Conservation (phyloP, 2,888 invertebrate species). For the Pheosia tremula region DNA sequence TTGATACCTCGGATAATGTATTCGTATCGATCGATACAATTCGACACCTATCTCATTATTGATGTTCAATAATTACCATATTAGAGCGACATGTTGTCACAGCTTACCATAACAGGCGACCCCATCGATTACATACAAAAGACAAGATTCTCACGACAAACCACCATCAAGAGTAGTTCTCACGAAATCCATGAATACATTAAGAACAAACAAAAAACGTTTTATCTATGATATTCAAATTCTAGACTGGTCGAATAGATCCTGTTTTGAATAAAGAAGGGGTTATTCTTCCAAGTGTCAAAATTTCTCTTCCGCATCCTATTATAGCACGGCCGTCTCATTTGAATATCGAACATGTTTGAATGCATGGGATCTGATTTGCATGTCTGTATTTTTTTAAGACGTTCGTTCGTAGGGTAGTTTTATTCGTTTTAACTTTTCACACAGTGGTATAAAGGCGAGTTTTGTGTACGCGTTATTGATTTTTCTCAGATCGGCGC, state of each 20-base stretch:
- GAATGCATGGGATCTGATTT: conserved; percentile 67
- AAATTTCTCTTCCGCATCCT: conserved; percentile 80
- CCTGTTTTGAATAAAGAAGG: conserved; percentile 76
- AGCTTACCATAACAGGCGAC: conserved; percentile 77
- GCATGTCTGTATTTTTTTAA: conserved; percentile 69
- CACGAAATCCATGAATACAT: conserved; percentile 74
- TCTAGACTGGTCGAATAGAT: conserved; percentile 66
- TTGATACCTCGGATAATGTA: conserved; percentile 6
- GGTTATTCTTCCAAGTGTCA: conserved; percentile 80
- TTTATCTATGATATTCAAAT: conserved; percentile 66
- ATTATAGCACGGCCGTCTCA: conserved; percentile 61
- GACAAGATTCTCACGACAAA: conserved; percentile 52
- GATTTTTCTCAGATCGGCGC: conserved; percentile 62
- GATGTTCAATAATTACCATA: conserved; percentile 65
- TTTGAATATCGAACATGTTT: conserved; percentile 76
- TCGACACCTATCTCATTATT: conserved; percentile 48
- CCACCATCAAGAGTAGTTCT: conserved; percentile 32
- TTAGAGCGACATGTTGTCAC: conserved; percentile 75
- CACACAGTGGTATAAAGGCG: conserved; percentile 60
- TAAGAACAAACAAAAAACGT: conserved; percentile 61
- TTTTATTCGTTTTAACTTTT: conserved; percentile 59
- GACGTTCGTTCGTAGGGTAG: conserved; percentile 23
- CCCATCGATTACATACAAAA: conserved; percentile 75
- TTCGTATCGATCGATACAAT: conserved; percentile 46
- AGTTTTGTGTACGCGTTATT: conserved; percentile 43